Base-by-base conservation (phyloP, 2,797 vertebrate species). In the Eulemur rubriventer region DNA sequence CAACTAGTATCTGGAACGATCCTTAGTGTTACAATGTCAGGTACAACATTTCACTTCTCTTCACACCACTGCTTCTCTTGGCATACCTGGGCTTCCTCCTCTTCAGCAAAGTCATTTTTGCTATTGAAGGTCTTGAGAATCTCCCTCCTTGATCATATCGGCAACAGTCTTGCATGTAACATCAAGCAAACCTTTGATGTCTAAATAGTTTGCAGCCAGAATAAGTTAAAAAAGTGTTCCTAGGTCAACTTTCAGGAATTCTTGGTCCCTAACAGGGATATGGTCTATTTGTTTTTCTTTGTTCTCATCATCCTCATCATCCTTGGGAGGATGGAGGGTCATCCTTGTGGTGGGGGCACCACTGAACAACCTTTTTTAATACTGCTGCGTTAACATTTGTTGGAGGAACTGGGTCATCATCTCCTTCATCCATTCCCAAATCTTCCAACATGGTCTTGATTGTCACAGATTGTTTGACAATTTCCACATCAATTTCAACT, bases 111-210 rank as follows among this genome's bases (percentile, higher is more conserved):
- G 98, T 99, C 99, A 97, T 99, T 99, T 99, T 99, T 99, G 97
- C 99, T 99, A 98, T 99, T 99, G 98, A 99, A 99, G 26, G 99
- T 99, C 99, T 99, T 99, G 97, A 99, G 99, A 98, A 99, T 99
- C 98, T 99, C 99, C 98, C 99, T 99, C 92, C 85, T 97, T 90
- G 80, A 96, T 97, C 95, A 94, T 97, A 65, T 94, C 8, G 1
- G 7, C 63, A 65, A 18, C 33, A 8, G 16, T 65, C 7, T n/a
- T 65, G 33, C 33, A n/a, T 1, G 1, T n/a, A 65, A 65, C 33
- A 65, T n/a, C 63, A n/a, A n/a, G 33, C 63, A 65, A 65, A 65
- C 33, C 17, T 18, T 65, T 65, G 63, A 65, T 65, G 33, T 65
- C 63, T 65, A 65, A n/a, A 16, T 18, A 65, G 63, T 65, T 65